Evolutionary conservation across 2,888 invertebrate species (phyloP).

Genomic region (Steinernema hermaphroditum): DNA sequence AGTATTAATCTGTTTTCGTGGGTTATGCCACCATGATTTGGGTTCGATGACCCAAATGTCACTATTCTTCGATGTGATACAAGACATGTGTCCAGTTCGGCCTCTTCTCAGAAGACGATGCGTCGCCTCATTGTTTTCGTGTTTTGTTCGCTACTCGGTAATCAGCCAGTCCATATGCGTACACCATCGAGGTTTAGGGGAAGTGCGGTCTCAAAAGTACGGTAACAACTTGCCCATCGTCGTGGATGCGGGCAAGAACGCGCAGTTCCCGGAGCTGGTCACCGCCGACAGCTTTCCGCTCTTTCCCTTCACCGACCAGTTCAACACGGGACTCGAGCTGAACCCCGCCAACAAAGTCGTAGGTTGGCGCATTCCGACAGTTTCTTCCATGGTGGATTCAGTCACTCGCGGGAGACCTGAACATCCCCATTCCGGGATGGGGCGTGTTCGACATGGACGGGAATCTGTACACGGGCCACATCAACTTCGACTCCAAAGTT

Average conservation of each 20-base stretch:
- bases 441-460: constrained; percentile 61
- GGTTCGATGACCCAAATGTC: constrained; percentile 17
- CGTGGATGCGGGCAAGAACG: constrained; percentile 48
- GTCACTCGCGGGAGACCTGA: constrained; percentile 59
- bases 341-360: constrained; percentile 62
- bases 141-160: too few relatives aligned
- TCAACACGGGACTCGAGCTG: constrained; percentile 57
- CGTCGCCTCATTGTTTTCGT: too few relatives aligned
- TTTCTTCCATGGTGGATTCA: constrained; percentile 31
- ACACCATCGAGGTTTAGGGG: background rate
- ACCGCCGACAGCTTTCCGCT: constrained; percentile 63
- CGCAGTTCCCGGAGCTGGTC: constrained; percentile 56
- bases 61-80: background rate
- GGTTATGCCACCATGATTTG: background rate
- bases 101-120: too few relatives aligned
- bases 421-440: constrained; percentile 63
- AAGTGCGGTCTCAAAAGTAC: constrained; percentile 44
- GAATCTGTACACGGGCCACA: constrained; percentile 53
- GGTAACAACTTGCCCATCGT: constrained; percentile 58
- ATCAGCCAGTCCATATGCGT: too few relatives aligned
- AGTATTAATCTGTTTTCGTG: too few relatives aligned
- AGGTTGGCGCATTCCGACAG: constrained; percentile 37
- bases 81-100: too few relatives aligned
- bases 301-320: constrained; percentile 62
- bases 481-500: constrained; percentile 48